phyloP scores from a whole-genome alignment of 2,797 vertebrate species.

The Brachymystax lenok region DNA sequence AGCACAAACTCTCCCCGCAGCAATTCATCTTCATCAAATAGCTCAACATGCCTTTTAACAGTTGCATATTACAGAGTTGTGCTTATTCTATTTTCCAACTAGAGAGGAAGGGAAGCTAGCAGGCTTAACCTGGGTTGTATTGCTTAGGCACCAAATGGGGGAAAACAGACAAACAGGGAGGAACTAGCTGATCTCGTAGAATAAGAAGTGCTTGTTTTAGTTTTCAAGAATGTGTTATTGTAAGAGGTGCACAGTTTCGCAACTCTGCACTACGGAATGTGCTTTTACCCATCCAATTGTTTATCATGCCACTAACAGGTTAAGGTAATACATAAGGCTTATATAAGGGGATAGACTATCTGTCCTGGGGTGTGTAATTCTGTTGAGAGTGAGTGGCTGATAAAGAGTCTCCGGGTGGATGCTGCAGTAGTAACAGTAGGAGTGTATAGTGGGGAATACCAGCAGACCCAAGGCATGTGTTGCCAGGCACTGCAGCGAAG shows the following conservation, averaged over 20 bases:
- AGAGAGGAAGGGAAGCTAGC: not conserved
- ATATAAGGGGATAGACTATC: not conserved
- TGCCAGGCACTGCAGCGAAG: not conserved
- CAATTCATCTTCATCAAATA: conserved; percentile 17
- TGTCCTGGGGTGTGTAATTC: not conserved
- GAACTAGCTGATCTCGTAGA: too few relatives aligned
- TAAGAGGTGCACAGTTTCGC: too few relatives aligned
- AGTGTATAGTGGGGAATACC: not conserved
- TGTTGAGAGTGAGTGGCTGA: not conserved
- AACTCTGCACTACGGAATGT: not conserved
- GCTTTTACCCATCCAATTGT: not conserved
- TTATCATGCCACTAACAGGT: not conserved
- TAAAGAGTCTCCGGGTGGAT: not conserved
- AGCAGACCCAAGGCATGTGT: conserved; percentile 19
- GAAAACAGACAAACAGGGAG: not conserved
- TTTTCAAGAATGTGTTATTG: too few relatives aligned
- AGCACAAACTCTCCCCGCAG: not conserved
- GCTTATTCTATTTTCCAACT: not conserved
- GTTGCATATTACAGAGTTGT: not conserved
- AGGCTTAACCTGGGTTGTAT: not conserved
- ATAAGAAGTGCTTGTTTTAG: too few relatives aligned
- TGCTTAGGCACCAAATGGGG: not conserved
- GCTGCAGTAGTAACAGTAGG: not conserved
- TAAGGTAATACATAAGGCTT: not conserved
- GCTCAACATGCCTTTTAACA: not conserved